phyloP scores from a whole-genome alignment of 2,113 vertebrate genomes.

The Paramisgurnus dabryanus region DNA sequence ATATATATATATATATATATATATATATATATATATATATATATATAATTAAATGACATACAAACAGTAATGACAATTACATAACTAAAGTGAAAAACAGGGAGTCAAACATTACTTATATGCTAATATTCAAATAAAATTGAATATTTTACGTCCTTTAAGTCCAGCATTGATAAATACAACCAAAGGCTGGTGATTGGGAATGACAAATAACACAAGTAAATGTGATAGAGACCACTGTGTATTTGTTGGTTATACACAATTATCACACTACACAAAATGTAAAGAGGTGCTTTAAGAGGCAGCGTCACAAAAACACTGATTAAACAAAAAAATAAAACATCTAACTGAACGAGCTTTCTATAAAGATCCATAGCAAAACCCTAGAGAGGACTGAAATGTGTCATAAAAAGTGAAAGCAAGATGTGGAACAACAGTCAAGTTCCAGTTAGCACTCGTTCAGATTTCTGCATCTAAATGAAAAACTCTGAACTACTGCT shows the following conservation, averaged over 20 bases:
- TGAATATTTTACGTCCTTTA: not conserved
- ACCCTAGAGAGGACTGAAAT: too few species aligned
- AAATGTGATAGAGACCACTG: slow-evolving; percentile 7
- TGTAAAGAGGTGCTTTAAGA: slow-evolving; percentile 60
- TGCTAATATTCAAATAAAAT: not conserved
- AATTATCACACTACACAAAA: slow-evolving; percentile 37
- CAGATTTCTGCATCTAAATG: not conserved
- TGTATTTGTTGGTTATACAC: slow-evolving; percentile 16
- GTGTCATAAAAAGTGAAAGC: not conserved
- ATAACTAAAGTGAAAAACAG: not conserved
- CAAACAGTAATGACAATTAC: not conserved
- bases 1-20: too few species aligned
- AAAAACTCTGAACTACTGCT: slow-evolving; percentile 19
- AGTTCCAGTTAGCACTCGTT: not conserved
- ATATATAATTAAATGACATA: slow-evolving; percentile 9
- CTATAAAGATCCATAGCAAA: too few species aligned
- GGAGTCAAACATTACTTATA: not conserved
- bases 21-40: too few species aligned
- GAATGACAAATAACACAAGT: not conserved
- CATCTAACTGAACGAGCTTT: not conserved
- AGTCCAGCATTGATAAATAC: not conserved
- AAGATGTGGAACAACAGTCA: not conserved
- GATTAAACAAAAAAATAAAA: slow-evolving; percentile 24
- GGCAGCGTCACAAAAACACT: slow-evolving; percentile 57
- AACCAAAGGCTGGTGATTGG: not conserved